These are phyloP conservation scores for Sapayoa aenigma DNA, from an alignment of 2,113 vertebrate species.

Conservation along the genomic window DNA sequence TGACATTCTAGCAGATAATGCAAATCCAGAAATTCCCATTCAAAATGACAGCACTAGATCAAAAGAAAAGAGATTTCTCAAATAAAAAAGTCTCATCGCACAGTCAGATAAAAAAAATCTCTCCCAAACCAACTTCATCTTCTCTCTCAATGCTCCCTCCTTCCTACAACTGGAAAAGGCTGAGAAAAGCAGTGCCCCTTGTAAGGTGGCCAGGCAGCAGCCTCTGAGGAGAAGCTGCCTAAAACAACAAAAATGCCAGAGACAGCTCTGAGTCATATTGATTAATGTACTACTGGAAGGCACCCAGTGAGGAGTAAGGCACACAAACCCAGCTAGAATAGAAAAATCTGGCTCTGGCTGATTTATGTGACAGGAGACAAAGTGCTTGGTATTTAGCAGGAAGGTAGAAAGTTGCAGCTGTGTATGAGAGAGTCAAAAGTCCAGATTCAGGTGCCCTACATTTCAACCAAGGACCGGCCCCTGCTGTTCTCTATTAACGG, in stretches of 20 bases:
- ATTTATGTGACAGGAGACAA: slow-evolving; percentile 53
- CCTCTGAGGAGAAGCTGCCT: slow-evolving; percentile 30
- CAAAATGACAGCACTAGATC: not conserved
- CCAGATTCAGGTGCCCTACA: slow-evolving; percentile 40
- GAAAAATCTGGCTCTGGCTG: slow-evolving; percentile 46
- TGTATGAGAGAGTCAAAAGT: slow-evolving; percentile 19
- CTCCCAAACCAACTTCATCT: not conserved
- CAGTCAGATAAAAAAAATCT: not conserved
- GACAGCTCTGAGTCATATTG: slow-evolving; percentile 8
- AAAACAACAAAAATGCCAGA: slow-evolving; percentile 10
- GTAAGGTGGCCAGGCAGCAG: not conserved
- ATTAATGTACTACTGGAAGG: slow-evolving; percentile 61
- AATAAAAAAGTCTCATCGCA: not conserved
- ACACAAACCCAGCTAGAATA: slow-evolving; percentile 56
- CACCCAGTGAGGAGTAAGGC: slow-evolving; percentile 28
- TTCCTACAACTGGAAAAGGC: not conserved
- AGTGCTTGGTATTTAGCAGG: slow-evolving; percentile 51
- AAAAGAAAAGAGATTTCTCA: not conserved
- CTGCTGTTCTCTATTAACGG: slow-evolving; percentile 12
- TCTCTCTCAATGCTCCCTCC: not conserved
- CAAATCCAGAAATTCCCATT: not conserved
- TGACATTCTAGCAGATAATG: not conserved
- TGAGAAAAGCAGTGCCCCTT: not conserved
- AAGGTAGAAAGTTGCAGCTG: slow-evolving; percentile 44
- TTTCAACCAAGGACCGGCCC: not conserved